Evolutionary conservation across 2,888 invertebrate genomes (phyloP).

Genomic region (Drosophila colorata): DNA sequence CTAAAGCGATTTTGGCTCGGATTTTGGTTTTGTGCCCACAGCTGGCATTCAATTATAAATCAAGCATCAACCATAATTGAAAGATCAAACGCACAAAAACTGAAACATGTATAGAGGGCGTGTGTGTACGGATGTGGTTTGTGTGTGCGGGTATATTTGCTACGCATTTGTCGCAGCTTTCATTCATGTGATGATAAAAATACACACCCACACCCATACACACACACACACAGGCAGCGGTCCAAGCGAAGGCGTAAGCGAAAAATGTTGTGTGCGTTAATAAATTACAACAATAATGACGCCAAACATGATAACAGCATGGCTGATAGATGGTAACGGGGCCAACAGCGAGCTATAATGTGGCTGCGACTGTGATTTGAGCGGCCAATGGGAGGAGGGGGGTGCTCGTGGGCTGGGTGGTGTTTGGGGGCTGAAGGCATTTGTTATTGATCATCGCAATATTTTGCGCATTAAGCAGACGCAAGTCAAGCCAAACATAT

Average conservation of each 20-base stretch:
- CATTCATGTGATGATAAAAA: conserved; percentile 62
- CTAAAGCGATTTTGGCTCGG: conserved; percentile 31
- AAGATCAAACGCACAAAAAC: conserved; percentile 68
- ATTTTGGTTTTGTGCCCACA: conserved; percentile 37
- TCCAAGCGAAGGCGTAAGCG: conserved; percentile 63
- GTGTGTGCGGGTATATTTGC: conserved; percentile 15
- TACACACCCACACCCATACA: conserved; percentile 17
- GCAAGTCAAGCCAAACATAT: conserved; percentile 77
- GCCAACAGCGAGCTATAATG: conserved; percentile 15
- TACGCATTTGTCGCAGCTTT: conserved; percentile 70
- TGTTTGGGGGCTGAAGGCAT: conserved; percentile 46
- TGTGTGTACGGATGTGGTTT: neutral
- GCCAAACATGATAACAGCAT: conserved; percentile 78
- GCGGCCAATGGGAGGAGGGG: neutral
- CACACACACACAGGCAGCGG: conserved; percentile 1
- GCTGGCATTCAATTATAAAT: conserved; percentile 72
- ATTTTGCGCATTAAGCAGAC: conserved; percentile 80
- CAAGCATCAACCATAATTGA: conserved; percentile 76
- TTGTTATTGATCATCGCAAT: conserved; percentile 81
- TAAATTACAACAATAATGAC: conserved; percentile 81
- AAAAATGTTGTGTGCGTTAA: conserved; percentile 76
- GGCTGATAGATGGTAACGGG: conserved; percentile 43
- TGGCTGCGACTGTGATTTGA: conserved; percentile 40
- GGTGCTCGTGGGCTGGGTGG: neutral
- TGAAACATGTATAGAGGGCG: conserved; percentile 23